phyloP scores from a whole-genome alignment of 2,888 invertebrate genomes.

The Agelastica alni region DNA sequence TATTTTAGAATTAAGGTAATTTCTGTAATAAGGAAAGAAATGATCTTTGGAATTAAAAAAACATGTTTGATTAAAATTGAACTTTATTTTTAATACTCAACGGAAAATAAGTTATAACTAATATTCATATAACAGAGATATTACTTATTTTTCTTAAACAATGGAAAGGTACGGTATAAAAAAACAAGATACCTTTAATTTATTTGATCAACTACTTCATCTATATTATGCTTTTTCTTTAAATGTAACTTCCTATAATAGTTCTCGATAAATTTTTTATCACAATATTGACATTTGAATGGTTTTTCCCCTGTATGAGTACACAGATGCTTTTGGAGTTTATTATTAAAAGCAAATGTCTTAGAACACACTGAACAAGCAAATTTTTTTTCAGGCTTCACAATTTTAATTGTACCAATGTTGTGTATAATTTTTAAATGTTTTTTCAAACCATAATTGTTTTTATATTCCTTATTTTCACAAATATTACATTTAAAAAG shows the following conservation, averaged over 20 bases:
- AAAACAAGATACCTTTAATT: too few relatives aligned
- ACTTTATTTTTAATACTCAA: too few relatives aligned
- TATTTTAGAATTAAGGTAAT: too few relatives aligned
- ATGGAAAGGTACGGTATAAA: too few relatives aligned
- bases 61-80: too few relatives aligned
- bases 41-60: too few relatives aligned
- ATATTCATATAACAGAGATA: too few relatives aligned
- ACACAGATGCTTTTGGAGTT: constrained; percentile 42
- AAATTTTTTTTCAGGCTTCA: constrained; percentile 49
- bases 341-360: constrained; percentile 42
- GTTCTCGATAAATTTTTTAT: constrained; percentile 43
- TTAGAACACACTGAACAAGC: constrained; percentile 42
- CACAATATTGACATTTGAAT: constrained; percentile 42
- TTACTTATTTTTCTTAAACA: too few relatives aligned
- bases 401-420: constrained; percentile 48
- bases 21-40: too few relatives aligned
- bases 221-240: constrained; percentile 41
- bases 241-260: constrained; percentile 43
- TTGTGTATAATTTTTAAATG: constrained; percentile 43
- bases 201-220: neutral
- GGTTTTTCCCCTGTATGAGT: constrained; percentile 45
- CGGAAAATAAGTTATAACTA: too few relatives aligned
- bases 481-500: constrained; percentile 41
- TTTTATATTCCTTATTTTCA: constrained; percentile 43
- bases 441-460: constrained; percentile 39